Base-by-base conservation (phyloP, 2,797 vertebrate species). In the Gorsachius magnificus region DNA sequence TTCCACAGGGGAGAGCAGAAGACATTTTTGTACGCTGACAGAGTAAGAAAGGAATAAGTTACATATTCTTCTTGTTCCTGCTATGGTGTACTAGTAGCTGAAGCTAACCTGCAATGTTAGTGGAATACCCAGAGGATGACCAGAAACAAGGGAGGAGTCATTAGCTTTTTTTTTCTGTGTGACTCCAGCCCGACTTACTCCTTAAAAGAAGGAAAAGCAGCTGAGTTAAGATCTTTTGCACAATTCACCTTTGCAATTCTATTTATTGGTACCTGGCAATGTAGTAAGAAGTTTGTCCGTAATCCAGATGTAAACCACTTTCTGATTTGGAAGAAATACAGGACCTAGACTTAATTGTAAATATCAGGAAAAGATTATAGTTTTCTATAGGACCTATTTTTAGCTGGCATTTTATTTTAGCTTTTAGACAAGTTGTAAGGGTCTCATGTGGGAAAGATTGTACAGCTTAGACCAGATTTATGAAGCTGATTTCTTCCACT, bases 341-440 rank as follows among this genome's bases (percentile, higher is more conserved):
- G 20, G 25, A 58, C 10, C 7, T 66, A 80, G 43, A 70, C 24
- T 50, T 22, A 53, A 45, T 33, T 81, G 28, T 70, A 91, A 94
- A 51, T 72, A 79, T n/a, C 10, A 1, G 48, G 36, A 83, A 94
- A 91, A 63, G 10, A 79, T 72, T 31, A 64, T 19, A 20, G 9
- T 60, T 94, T 95, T 79, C 70, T 70, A 9, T 38, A 70, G 56
- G 46, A 83, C 46, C 58, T 96, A 54, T 81, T 96, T 95, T 93
- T 91, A 85, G 46, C 57, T 70, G 60, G 51, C 25, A 35, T 80
- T 88, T 85, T 89, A 61, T 93, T 82, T 87, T 66, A 94, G 63
- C 50, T 92, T 93, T 91, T 71, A 92, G 75, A 53, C 35, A 68
- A 89, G 35, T 68, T 76, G 33, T 63, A 74, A 81, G 31, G 76